Evolutionary conservation across 2,113 vertebrate genomes (phyloP), one percentile per base, ranked within the genome.

Genomic region (Tragelaphus buxtoni): DNA sequence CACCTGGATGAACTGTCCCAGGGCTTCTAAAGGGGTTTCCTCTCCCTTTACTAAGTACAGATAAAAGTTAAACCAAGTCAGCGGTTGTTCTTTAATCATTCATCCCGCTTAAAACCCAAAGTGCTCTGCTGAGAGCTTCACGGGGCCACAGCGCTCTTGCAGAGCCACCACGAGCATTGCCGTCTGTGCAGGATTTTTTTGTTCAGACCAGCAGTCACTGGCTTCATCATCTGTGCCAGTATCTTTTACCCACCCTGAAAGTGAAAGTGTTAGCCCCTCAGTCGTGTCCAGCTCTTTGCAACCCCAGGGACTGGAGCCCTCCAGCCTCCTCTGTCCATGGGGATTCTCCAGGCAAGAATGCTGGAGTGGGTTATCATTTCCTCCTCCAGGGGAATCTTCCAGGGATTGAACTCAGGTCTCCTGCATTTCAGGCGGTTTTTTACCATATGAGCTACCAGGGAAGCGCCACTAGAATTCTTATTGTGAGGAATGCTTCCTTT

Each of bases 71-170:
- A n/a, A 49, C 92, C 24, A 53, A 61, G 61, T 35, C 61, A 39
- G 42, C 45, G 18, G 53, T 26, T 85, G 11, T 60, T 86, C 20
- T 96, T 94, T 89, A 86, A 90, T 96, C 84, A 74, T 83, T 86
- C 42, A 91, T 89, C 35, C 88, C 86, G 80, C 45, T 95, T 93
- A 79, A 63, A 90, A 93, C 93, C 94, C 96, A 89, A 53, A 88
- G 94, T 53, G n/a, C 58, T 92, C 65, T 11, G 18, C 45, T 1
- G 24, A 89, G 89, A 61, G 60, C 14, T 93, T 89, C 61, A 39
- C 6, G 28, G 89, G 35, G 12, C 47, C 82, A 1, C 10, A 47
- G 58, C 69, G 45, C 20, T 65, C 49, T 60, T 53, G 24, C 88
- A 58, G 69, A 80, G 17, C 2, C 4, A n/a, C 86, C 85, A 53